Evolutionary conservation across 2,888 invertebrate genomes (phyloP).

Genomic region (Phrixothrix hirtus): DNA sequence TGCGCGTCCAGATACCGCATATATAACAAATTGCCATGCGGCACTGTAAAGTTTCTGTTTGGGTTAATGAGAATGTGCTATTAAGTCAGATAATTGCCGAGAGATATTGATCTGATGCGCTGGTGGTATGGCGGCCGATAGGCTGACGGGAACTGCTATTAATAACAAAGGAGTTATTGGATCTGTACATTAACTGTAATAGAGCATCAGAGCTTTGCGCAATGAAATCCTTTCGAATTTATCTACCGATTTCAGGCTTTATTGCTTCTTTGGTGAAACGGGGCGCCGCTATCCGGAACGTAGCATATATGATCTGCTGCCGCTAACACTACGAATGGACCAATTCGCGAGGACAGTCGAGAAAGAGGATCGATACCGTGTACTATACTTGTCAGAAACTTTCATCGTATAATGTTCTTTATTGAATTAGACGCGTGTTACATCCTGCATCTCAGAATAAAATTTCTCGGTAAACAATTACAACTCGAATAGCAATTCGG

Average conservation of each 20-base stretch:
- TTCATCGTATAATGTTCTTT: slow-evolving; percentile 39
- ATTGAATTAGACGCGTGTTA: slow-evolving; percentile 29
- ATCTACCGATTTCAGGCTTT: slow-evolving; percentile 53
- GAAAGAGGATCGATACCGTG: slow-evolving; percentile 35
- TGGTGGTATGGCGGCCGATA: slow-evolving; percentile 48
- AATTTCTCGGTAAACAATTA: slow-evolving; percentile 36
- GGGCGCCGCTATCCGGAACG: slow-evolving; percentile 33
- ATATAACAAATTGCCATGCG: slow-evolving; percentile 28
- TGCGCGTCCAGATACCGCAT: slow-evolving; percentile 24
- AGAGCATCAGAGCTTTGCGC: slow-evolving; percentile 50
- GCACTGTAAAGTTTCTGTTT: slow-evolving; percentile 42
- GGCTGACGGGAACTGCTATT: slow-evolving; percentile 51
- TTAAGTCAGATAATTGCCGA: slow-evolving; percentile 51
- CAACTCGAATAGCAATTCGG: slow-evolving; percentile 27
- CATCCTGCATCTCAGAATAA: slow-evolving; percentile 36
- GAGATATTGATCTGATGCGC: slow-evolving; percentile 52
- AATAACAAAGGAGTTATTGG: slow-evolving; percentile 53
- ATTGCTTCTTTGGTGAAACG: slow-evolving; percentile 47
- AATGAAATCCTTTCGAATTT: slow-evolving; percentile 53
- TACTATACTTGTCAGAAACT: slow-evolving; percentile 41
- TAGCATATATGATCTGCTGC: slow-evolving; percentile 34
- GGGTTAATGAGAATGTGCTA: slow-evolving; percentile 51
- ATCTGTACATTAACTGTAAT: slow-evolving; percentile 53
- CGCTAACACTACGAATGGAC: slow-evolving; percentile 35
- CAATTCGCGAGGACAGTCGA: slow-evolving; percentile 35